Evolutionary conservation across 2,888 invertebrate genomes (phyloP).

Genomic region (Apamea anceps): DNA sequence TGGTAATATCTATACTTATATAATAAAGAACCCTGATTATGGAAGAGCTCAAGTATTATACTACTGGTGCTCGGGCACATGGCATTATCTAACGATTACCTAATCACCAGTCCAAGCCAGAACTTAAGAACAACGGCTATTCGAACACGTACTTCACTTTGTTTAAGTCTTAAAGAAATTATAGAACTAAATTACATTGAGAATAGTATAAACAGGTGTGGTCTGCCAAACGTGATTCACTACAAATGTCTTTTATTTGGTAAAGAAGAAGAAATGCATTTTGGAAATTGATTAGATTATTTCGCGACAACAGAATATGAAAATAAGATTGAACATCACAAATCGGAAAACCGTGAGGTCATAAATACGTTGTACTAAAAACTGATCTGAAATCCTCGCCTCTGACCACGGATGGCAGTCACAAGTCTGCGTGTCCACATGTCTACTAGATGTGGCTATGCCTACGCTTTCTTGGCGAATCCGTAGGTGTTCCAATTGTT

Average conservation of each 20-base stretch:
- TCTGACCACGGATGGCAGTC: slow-evolving; percentile 40
- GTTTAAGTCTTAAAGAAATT: slow-evolving; percentile 56
- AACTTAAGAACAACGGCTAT: slow-evolving; percentile 43
- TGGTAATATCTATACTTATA: slow-evolving; percentile 64
- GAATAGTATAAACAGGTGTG: slow-evolving; percentile 50
- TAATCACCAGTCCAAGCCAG: slow-evolving; percentile 52
- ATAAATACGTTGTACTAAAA: slow-evolving; percentile 55
- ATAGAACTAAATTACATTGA: slow-evolving; percentile 57
- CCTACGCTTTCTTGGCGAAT: slow-evolving; percentile 88
- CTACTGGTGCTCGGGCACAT: slow-evolving; percentile 71
- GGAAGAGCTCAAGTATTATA: slow-evolving; percentile 66
- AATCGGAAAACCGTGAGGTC: neutral
- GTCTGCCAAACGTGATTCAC: slow-evolving; percentile 47
- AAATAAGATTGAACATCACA: slow-evolving; percentile 3
- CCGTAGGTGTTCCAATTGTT: slow-evolving; percentile 93
- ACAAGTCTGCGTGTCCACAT: slow-evolving; percentile 21
- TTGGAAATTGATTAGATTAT: neutral
- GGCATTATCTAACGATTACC: slow-evolving; percentile 63
- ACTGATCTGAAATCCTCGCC: slow-evolving; percentile 32
- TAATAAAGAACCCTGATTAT: slow-evolving; percentile 65
- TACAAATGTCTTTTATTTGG: slow-evolving; percentile 15
- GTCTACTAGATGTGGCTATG: slow-evolving; percentile 12
- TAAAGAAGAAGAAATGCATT: slow-evolving; percentile 18
- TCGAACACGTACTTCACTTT: slow-evolving; percentile 54
- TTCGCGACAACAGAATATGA: slow-evolving; percentile 2